Percentiles rank a stretch among this genome's conserved stretches.
These are phyloP conservation scores for Matsumyia berberina DNA, from an alignment of 2,888 invertebrate species.

Conservation along the genomic window DNA sequence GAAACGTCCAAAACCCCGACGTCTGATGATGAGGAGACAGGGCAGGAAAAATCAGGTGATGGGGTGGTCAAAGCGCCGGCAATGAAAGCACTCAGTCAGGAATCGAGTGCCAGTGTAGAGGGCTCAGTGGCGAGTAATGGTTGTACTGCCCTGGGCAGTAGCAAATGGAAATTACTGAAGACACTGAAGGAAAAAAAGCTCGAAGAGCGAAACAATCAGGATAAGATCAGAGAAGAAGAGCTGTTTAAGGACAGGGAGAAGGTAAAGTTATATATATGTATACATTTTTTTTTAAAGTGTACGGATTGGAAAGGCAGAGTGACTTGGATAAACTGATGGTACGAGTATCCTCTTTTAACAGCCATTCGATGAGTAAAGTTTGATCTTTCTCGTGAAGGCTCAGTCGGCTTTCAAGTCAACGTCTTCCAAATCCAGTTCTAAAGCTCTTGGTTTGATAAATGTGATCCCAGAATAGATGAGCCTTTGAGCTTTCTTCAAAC, in stretches of 20 bases:
- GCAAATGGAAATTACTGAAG: slow-evolving; percentile 96
- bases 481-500: too few species aligned
- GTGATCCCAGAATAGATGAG: too few species aligned
- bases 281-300: not conserved
- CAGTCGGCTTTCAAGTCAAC: too few species aligned
- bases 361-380: too few species aligned
- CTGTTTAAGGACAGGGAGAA: slow-evolving; percentile 88
- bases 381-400: too few species aligned
- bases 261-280: slow-evolving; percentile 59
- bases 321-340: too few species aligned
- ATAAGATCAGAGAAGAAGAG: slow-evolving; percentile 88
- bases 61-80: slow-evolving; percentile 23
- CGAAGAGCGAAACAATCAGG: slow-evolving; percentile 91
- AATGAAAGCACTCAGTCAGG: slow-evolving; percentile 77
- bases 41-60: slow-evolving; percentile 6
- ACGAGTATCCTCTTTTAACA: too few species aligned
- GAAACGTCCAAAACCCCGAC: slow-evolving; percentile 42
- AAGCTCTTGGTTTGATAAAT: too few species aligned
- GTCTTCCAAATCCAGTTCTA: too few species aligned
- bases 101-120: slow-evolving; percentile 84
- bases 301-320: too few species aligned
- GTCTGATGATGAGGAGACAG: slow-evolving; percentile 53
- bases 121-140: slow-evolving; percentile 79
- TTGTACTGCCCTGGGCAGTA: slow-evolving; percentile 88
- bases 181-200: slow-evolving; percentile 95